Evolutionary conservation across 2,888 invertebrate genomes (phyloP), one percentile per base, ranked within the genome.

Genomic region (Platycheirus albimanus): DNA sequence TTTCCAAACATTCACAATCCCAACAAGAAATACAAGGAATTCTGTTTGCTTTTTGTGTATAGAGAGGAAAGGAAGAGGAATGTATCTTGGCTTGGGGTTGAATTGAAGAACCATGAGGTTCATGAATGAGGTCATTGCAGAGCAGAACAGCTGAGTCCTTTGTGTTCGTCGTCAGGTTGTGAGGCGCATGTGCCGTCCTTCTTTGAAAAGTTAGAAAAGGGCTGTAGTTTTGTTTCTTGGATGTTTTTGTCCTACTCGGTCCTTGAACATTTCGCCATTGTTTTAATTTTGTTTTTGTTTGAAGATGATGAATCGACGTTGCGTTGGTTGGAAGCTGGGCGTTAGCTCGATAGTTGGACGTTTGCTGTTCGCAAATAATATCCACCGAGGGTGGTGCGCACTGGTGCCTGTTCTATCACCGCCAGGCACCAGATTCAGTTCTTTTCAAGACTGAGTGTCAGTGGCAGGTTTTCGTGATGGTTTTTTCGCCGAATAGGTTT

Each of bases 81-180:
- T n/a, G n/a, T n/a, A n/a, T n/a, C n/a, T n/a, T n/a, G n/a, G n/a
- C n/a, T n/a, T 45, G 15, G 24, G 28, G 19, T 51, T 41, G 38
- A 69, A 69, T n/a, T n/a, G n/a, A n/a, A n/a, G n/a, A n/a, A n/a
- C n/a, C n/a, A n/a, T n/a, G n/a, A n/a, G n/a, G n/a, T n/a, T 52
- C 7, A 20, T 38, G 28, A 77, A 69, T 69, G 51, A 80, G 63
- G 75, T 75, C 75, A 64, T 61, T 75, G 30, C 49, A 28, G n/a
- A n/a, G n/a, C n/a, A n/a, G 28, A 75, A 67, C 79, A 80, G 79
- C 80, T 75, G 75, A 70, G 49, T 13, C 17, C 1, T 15, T 43
- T 38, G 61, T 52, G 17, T 15, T 11, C 38, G 15, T 54, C n/a
- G 1, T n/a, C n/a, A n/a, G n/a, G n/a, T n/a, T n/a, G n/a, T n/a